A percentile compares a stretch with the other conserved stretches of the same genome.
phyloP scores from a whole-genome alignment of 2,888 invertebrate species.

The Clostera curtula region DNA sequence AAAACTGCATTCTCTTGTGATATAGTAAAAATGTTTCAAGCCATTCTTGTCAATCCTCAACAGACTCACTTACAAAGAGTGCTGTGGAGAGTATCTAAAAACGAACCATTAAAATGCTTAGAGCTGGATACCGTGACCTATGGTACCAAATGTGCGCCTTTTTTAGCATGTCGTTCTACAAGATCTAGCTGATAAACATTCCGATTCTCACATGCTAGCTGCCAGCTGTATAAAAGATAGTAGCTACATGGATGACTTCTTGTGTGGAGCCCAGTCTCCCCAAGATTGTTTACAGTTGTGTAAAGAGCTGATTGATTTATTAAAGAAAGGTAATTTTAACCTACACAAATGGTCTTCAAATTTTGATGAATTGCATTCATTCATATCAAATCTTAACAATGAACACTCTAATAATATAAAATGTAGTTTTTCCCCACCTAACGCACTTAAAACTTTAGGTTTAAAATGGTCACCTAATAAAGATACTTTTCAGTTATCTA shows the following conservation, averaged over 20 bases:
- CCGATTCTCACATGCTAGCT: background rate
- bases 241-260: background rate
- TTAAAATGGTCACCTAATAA: background rate
- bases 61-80: conserved; percentile 2
- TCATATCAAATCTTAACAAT: background rate
- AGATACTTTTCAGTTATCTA: background rate
- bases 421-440: background rate
- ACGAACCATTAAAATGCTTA: background rate
- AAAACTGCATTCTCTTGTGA: conserved; percentile 11
- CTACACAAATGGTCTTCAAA: background rate
- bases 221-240: background rate
- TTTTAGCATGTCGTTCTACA: background rate
- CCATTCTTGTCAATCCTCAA: conserved; percentile 8
- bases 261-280: background rate
- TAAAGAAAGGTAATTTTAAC: background rate
- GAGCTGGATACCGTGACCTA: background rate
- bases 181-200: background rate
- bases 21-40: conserved; percentile 11
- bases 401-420: background rate
- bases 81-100: background rate
- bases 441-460: background rate
- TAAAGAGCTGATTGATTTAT: background rate
- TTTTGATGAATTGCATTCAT: background rate
- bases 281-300: background rate
- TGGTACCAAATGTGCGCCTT: background rate